A percentile compares a stretch with the other conserved stretches of the same genome.
Conservation (phyloP, 2,888 invertebrate species). For the Labia minor region DNA sequence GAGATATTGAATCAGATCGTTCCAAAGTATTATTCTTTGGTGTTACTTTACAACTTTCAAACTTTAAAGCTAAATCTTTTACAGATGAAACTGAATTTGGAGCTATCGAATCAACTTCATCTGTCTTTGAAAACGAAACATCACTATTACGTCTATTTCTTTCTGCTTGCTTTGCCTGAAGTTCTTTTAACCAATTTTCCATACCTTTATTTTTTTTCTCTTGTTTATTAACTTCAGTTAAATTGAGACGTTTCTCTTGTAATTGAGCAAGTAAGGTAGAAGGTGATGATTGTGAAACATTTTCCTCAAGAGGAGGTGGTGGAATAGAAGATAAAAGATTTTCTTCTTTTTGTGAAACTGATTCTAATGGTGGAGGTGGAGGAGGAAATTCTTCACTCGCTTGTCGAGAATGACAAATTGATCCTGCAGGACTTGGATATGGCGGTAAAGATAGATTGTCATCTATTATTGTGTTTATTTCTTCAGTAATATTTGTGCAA, state of each 20-base stretch:
- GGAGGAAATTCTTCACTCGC: slow-evolving; percentile 84
- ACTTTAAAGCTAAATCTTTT: slow-evolving; percentile 69
- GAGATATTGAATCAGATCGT: background rate
- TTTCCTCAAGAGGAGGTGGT: slow-evolving; percentile 22
- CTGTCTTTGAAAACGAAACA: slow-evolving; percentile 27
- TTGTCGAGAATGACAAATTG: slow-evolving; percentile 70
- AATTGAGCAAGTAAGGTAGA: slow-evolving; percentile 49
- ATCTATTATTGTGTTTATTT: slow-evolving; percentile 27
- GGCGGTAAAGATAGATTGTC: slow-evolving; percentile 56
- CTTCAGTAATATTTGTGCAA: background rate
- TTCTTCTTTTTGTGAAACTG: slow-evolving; percentile 14
- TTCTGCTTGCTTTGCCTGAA: slow-evolving; percentile 67
- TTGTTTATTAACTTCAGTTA: slow-evolving; percentile 42
- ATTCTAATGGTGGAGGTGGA: slow-evolving; percentile 46
- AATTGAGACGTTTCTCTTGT: slow-evolving; percentile 52
- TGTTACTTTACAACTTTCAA: slow-evolving; percentile 43
- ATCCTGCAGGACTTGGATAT: slow-evolving; percentile 67
- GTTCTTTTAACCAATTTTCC: slow-evolving; percentile 63
- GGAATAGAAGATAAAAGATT: slow-evolving; percentile 53
- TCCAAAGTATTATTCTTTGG: background rate
- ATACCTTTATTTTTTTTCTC: slow-evolving; percentile 32
- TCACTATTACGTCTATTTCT: slow-evolving; percentile 38
- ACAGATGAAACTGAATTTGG: slow-evolving; percentile 43
- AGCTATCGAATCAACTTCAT: slow-evolving; percentile 32
- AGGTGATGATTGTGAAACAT: slow-evolving; percentile 29